Evolutionary conservation across 1,140 invertebrate genomes (phyloP).

Genomic region (Antheraea pernyi): DNA sequence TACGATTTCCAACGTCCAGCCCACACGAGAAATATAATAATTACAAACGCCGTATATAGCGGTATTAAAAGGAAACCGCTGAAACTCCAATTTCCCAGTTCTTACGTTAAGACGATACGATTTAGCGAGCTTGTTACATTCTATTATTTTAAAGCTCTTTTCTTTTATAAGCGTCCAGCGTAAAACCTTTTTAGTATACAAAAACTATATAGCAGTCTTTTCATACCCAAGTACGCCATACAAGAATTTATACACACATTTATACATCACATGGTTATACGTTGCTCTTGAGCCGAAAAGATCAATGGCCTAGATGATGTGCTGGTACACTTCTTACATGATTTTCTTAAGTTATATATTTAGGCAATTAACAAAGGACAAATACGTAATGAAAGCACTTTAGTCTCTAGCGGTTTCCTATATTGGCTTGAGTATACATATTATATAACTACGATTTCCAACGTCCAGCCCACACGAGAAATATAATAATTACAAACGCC

Average conservation of each 20-base stretch:
- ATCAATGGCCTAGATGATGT: no score
- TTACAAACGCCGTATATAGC: neutral
- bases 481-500: neutral
- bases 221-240: no score
- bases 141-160: conserved; percentile 43
- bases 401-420: no score
- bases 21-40: neutral
- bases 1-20: neutral
- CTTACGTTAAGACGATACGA: conserved; percentile 41
- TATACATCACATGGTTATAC: no score
- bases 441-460: neutral
- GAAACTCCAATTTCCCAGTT: conserved; percentile 44
- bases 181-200: conserved; percentile 9
- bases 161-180: conserved; percentile 22
- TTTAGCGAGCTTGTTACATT: conserved; percentile 40
- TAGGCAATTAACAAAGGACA: no score
- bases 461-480: neutral
- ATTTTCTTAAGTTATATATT: no score
- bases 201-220: no score
- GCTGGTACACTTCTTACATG: no score
- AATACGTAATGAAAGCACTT: no score
- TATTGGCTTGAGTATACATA: conserved; percentile 13
- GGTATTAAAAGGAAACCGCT: conserved; percentile 18
- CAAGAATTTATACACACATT: no score
- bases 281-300: no score